These are phyloP conservation scores for Leptinotarsa tumamoca DNA, from an alignment of 2,888 invertebrate species.

Conservation along the genomic window DNA sequence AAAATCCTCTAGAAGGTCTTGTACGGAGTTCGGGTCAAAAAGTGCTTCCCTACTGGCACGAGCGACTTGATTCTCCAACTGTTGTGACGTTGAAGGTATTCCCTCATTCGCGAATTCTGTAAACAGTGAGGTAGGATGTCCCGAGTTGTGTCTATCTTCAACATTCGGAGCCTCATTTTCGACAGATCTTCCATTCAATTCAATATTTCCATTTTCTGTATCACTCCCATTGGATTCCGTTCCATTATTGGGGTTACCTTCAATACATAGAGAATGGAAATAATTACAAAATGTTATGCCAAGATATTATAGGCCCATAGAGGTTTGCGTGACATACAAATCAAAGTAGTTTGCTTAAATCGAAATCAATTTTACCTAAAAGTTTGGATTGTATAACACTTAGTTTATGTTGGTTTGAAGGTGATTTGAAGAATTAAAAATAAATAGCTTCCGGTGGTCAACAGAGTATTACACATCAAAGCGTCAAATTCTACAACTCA, in stretches of 20 bases:
- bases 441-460: too few species aligned
- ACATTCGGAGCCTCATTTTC: not conserved
- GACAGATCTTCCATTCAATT: not conserved
- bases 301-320: too few species aligned
- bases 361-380: too few species aligned
- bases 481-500: too few species aligned
- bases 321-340: too few species aligned
- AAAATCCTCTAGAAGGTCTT: conserved; percentile 61
- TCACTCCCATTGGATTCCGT: conserved; percentile 21
- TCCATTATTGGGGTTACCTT: not conserved
- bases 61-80: conserved; percentile 44
- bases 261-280: not conserved
- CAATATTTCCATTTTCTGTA: conserved; percentile 27
- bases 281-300: not conserved
- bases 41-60: conserved; percentile 62
- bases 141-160: not conserved
- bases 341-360: too few species aligned
- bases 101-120: conserved; percentile 19
- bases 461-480: too few species aligned
- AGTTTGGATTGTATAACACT: too few species aligned
- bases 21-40: conserved; percentile 62
- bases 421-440: too few species aligned
- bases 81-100: conserved; percentile 24
- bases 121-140: conserved; percentile 20
- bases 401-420: too few species aligned